These are phyloP conservation scores for Tribolium freemani DNA, from an alignment of 2,888 invertebrate genomes.

Conservation along the genomic window DNA sequence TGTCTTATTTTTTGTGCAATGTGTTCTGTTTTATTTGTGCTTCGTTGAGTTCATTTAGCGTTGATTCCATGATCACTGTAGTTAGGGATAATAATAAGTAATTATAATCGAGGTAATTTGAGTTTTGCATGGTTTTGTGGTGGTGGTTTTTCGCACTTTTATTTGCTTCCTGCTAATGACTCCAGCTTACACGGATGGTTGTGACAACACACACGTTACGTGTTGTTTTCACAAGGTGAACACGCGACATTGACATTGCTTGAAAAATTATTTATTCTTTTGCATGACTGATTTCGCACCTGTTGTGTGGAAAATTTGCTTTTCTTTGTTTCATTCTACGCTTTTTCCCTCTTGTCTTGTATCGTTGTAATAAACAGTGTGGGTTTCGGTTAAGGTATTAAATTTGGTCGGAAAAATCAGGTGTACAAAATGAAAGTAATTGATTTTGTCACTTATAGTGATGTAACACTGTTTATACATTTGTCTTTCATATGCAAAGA, in stretches of 20 bases:
- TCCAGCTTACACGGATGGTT: background rate
- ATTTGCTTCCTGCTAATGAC: conserved; percentile 13
- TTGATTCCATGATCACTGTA: conserved; percentile 31
- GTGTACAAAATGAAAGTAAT: background rate
- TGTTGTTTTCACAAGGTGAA: conserved; percentile 16
- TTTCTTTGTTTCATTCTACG: background rate
- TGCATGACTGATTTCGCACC: conserved; percentile 1
- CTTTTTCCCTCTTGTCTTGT: background rate
- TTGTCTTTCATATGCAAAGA: conserved; percentile 13
- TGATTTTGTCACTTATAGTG: background rate
- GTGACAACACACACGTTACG: conserved; percentile 3
- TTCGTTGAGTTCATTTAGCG: conserved; percentile 15
- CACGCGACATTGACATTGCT: conserved; percentile 28
- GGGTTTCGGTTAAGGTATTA: conserved; percentile 48
- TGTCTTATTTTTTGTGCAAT: conserved; percentile 63
- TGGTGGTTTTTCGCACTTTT: background rate
- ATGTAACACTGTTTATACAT: conserved; percentile 31
- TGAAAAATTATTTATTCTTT: conserved; percentile 13
- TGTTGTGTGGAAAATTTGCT: background rate
- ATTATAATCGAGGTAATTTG: background rate
- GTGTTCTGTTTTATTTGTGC: conserved; percentile 49
- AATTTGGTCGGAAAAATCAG: conserved; percentile 3
- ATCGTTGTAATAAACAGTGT: conserved; percentile 54
- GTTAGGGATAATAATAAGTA: conserved; percentile 5
- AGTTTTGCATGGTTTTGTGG: conserved; percentile 9